A percentile compares a stretch with the other conserved stretches of the same genome.
Evolutionary conservation across 2,888 invertebrate genomes (phyloP).

Genomic region (Cerastis rubricosa): DNA sequence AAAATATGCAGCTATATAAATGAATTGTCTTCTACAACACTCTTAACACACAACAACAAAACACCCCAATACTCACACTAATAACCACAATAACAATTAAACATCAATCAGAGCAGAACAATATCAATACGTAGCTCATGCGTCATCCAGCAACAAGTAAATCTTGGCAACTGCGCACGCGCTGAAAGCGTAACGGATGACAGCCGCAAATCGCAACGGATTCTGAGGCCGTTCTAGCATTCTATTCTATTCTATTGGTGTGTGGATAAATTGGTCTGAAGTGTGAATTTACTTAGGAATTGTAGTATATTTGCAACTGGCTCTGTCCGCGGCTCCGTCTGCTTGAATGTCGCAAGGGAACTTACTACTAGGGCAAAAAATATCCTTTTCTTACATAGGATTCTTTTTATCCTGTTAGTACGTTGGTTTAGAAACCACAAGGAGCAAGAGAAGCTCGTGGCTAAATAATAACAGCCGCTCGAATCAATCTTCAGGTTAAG

Average conservation of each 20-base stretch:
- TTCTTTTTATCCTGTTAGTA: neutral
- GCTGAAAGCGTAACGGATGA: conserved; percentile 77
- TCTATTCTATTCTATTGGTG: conserved; percentile 37
- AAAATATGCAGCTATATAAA: no score
- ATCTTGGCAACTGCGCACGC: conserved; percentile 59
- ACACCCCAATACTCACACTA: neutral
- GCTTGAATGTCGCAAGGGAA: neutral
- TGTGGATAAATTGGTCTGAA: neutral
- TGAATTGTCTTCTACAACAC: neutral
- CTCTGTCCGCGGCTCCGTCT: neutral
- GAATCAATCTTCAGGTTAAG: no score
- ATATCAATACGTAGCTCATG: conserved; percentile 43
- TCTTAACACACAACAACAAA: neutral
- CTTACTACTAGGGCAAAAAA: neutral
- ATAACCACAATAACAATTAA: conserved; percentile 22
- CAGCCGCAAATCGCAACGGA: conserved; percentile 35
- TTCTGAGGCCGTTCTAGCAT: conserved; percentile 46
- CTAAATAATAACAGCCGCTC: no score
- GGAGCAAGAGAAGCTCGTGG: no score
- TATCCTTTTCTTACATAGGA: neutral
- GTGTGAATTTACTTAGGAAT: neutral
- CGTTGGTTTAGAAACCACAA: neutral
- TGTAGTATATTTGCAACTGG: neutral
- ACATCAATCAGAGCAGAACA: conserved; percentile 40
- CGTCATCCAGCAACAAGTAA: conserved; percentile 44